These are phyloP conservation scores for Eilema depressum DNA, from an alignment of 2,888 invertebrate species.

Conservation along the genomic window DNA sequence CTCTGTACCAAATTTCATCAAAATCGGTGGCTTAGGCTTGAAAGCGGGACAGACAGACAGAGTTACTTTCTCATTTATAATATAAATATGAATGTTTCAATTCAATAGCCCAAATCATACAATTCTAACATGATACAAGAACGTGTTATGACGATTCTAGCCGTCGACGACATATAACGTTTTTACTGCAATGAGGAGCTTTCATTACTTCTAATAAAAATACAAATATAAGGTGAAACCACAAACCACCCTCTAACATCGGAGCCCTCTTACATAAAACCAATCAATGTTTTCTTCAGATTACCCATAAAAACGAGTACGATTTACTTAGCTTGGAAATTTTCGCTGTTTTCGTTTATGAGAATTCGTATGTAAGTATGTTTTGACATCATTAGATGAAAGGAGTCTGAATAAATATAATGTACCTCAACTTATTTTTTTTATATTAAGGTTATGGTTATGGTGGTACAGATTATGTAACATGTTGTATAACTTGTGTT, in stretches of 20 bases:
- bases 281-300: slow-evolving; percentile 46
- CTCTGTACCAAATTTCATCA: too few species aligned
- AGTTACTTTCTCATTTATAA: too few species aligned
- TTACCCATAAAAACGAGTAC: slow-evolving; percentile 50
- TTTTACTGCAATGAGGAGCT: neutral
- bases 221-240: slow-evolving; percentile 21
- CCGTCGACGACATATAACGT: neutral
- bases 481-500: too few species aligned
- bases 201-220: slow-evolving; percentile 32
- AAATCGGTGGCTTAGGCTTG: too few species aligned
- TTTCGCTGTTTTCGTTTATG: slow-evolving; percentile 14
- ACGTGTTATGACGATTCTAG: neutral
- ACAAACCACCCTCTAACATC: slow-evolving; percentile 43
- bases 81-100: too few species aligned
- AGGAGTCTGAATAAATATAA: slow-evolving; percentile 10
- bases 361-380: slow-evolving; percentile 22
- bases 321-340: slow-evolving; percentile 38
- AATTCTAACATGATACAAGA: neutral
- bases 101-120: too few species aligned
- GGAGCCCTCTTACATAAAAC: slow-evolving; percentile 27
- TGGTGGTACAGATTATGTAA: too few species aligned
- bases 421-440: neutral
- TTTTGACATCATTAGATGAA: slow-evolving; percentile 3
- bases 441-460: too few species aligned
- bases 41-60: too few species aligned